phyloP scores from a whole-genome alignment of 2,113 vertebrate genomes.

The Pollimyrus isidori region DNA sequence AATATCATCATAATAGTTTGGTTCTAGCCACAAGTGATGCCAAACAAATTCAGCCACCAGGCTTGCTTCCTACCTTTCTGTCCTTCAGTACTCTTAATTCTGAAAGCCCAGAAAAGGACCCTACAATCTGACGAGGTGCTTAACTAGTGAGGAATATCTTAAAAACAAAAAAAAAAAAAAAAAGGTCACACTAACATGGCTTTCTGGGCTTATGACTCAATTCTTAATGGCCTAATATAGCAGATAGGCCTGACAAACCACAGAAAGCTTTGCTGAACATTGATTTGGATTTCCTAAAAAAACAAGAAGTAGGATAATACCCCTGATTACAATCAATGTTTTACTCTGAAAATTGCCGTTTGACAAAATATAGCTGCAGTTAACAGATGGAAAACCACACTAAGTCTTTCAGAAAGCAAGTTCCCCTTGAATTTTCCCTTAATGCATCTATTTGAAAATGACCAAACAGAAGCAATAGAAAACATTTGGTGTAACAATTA shows the following conservation, averaged over 20 bases:
- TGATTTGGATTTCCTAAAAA: background rate
- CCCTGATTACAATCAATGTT: background rate
- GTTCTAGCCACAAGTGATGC: background rate
- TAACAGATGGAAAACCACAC: background rate
- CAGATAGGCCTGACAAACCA: background rate
- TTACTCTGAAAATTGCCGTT: background rate
- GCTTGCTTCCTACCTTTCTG: background rate
- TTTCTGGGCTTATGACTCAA: background rate
- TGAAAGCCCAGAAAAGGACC: background rate
- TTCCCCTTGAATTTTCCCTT: background rate
- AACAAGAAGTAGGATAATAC: background rate
- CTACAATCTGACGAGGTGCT: background rate
- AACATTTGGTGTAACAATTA: conserved; percentile 18
- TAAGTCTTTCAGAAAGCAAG: background rate
- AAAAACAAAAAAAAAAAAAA: background rate
- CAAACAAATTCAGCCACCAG: background rate
- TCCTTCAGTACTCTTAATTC: background rate
- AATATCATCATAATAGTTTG: background rate
- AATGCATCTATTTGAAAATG: background rate
- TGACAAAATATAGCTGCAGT: background rate
- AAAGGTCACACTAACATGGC: background rate
- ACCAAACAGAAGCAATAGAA: background rate
- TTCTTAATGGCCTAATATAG: background rate
- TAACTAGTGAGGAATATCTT: background rate
- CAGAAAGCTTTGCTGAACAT: background rate